A percentile compares a stretch with the other conserved stretches of the same genome.
Evolutionary conservation across 2,888 invertebrate genomes (phyloP).

Genomic region (Pimpla rufipes): DNA sequence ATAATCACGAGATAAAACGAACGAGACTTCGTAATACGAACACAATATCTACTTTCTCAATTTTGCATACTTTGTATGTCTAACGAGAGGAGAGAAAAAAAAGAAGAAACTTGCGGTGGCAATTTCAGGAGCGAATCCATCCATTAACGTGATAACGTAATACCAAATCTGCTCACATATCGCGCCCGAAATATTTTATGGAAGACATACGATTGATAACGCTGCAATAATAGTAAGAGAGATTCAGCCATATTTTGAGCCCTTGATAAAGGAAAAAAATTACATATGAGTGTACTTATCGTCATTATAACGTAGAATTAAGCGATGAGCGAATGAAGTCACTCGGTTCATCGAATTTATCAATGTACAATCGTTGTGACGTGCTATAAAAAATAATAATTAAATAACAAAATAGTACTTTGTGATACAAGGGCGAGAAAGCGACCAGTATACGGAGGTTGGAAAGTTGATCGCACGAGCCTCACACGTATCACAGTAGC

Average conservation of each 20-base stretch:
- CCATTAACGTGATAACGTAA: conserved; percentile 68
- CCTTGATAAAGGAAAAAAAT: conserved; percentile 46
- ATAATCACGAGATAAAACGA: conserved; percentile 50
- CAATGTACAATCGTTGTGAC: conserved; percentile 38
- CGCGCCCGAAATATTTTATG: conserved; percentile 62
- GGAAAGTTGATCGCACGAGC: too few relatives aligned
- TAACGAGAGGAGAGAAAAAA: neutral
- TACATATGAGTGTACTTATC: conserved; percentile 40
- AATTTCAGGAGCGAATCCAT: conserved; percentile 67
- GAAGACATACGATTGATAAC: conserved; percentile 46
- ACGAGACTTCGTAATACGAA: conserved; percentile 5
- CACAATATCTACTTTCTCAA: conserved; percentile 10
- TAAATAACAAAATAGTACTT: conserved; percentile 2
- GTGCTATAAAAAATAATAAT: conserved; percentile 19
- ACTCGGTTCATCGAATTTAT: conserved; percentile 39
- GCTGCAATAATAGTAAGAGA: conserved; percentile 61
- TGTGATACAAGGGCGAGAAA: too few relatives aligned
- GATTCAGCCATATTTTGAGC: conserved; percentile 60
- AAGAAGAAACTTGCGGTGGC: conserved; percentile 17
- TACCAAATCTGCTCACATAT: conserved; percentile 70
- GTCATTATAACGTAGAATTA: conserved; percentile 55
- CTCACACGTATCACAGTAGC: too few relatives aligned
- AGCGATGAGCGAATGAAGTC: conserved; percentile 56
- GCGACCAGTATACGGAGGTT: too few relatives aligned
- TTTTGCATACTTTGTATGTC: conserved; percentile 14